Evolutionary conservation across 2,797 vertebrate genomes (phyloP).

Genomic region (Acestrorhynchus altus): DNA sequence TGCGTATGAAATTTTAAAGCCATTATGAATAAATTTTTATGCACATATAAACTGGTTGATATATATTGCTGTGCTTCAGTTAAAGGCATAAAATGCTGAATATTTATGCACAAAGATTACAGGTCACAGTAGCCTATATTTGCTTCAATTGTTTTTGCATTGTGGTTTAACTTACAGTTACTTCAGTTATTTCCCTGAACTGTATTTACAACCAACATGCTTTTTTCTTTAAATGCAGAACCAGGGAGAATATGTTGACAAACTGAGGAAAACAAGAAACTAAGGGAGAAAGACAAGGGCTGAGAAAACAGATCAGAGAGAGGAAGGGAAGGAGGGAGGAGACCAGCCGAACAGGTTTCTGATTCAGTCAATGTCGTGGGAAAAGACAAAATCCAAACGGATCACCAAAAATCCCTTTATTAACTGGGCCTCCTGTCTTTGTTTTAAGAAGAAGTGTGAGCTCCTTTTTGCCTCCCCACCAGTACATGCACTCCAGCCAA

Average conservation of each 20-base stretch:
- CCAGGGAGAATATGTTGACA: constrained; percentile 28
- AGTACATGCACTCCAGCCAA: background rate
- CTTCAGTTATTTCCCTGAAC: constrained; percentile 28
- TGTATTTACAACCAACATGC: constrained; percentile 24
- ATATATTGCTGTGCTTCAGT: constrained; percentile 29
- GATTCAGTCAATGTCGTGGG: constrained; percentile 63
- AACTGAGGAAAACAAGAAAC: constrained; percentile 40
- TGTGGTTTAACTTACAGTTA: background rate
- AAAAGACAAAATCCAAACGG: constrained; percentile 64
- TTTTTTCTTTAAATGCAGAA: constrained; percentile 37
- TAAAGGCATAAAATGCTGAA: background rate
- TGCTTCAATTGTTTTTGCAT: constrained; percentile 16
- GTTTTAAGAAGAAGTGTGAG: constrained; percentile 23
- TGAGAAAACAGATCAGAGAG: constrained; percentile 56
- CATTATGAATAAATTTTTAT: constrained; percentile 1
- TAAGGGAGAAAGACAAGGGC: constrained; percentile 24
- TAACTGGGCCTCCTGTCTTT: background rate
- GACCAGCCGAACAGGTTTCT: constrained; percentile 70
- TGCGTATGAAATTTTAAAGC: constrained; percentile 14
- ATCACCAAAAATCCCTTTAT: constrained; percentile 24
- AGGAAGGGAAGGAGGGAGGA: constrained; percentile 46
- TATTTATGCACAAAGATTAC: background rate
- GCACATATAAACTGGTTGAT: constrained; percentile 9
- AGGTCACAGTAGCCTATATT: constrained; percentile 8
- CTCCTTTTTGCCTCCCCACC: constrained; percentile 39